Base-by-base conservation (phyloP, 2,888 invertebrate genomes). In the Philopedon plagiatum region DNA sequence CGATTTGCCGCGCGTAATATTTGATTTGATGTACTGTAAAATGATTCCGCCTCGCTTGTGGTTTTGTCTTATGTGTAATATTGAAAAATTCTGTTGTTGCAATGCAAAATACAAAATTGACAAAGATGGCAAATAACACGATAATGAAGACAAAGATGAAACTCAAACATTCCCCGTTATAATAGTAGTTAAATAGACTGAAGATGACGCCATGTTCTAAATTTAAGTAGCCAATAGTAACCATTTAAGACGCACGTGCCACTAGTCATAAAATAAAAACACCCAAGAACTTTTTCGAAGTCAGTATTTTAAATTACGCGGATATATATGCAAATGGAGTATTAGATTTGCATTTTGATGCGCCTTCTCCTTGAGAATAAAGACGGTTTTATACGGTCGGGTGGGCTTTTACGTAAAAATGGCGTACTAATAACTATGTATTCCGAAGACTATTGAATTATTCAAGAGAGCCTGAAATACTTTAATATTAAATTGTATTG, bases 401-500 rank as follows among this genome's bases (percentile, higher is more conserved):
- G 23, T 46, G n/a, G 5, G 46, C 21, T 23, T 19, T 46, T 23
- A n/a, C 21, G n/a, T 46, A 46, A 46, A 46, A 46, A 46, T 46
- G n/a, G 46, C 46, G 46, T 23, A 46, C 46, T 46, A 46, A 46
- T 46, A 46, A 46, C 46, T 46, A 46, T 46, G 46, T 46, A 46
- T 46, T 46, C 23, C 46, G 23, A 23, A n/a, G 46, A n/a, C 21
- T 23, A 21, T 23, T 46, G 46, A 46, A 46, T 46, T 46, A 46
- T 46, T 46, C 46, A 46, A 23, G 4, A 23, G 46, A n/a, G 11
- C 23, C 23, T 23, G n/a, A 23, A 46, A 46, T n/a, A 46, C 46
- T 46, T 46, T 46, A 23, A 46, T 46, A 46, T 46, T 46, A 46
- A 23, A 46, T 15, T 46, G 21, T 46, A 46, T 21, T 21, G 21